Conservation (phyloP, 2,113 vertebrate species). For the Peromyscus leucopus region DNA sequence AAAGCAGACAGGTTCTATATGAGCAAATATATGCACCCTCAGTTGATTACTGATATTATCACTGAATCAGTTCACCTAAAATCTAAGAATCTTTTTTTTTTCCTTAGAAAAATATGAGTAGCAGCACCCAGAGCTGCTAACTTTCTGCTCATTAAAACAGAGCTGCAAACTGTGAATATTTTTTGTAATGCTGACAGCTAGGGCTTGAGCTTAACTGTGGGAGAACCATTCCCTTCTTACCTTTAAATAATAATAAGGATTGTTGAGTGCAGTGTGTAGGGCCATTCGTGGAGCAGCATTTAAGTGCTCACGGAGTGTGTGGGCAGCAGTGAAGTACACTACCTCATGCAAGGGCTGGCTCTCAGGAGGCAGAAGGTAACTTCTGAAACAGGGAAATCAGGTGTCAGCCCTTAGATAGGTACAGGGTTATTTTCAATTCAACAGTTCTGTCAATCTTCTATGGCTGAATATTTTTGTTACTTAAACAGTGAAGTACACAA, state of each 20-base stretch:
- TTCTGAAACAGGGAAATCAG: slow-evolving; percentile 86
- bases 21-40: slow-evolving; percentile 1
- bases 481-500: slow-evolving; percentile 53
- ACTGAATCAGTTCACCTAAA: neutral
- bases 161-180: neutral
- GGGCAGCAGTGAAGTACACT: slow-evolving; percentile 92
- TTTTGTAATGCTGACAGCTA: neutral
- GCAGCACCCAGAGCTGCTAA: neutral
- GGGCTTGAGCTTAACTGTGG: neutral
- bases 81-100: neutral
- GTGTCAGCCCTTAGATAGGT: neutral
- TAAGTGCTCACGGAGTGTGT: slow-evolving; percentile 91
- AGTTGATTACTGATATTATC: neutral
- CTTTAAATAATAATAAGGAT: slow-evolving; percentile 94
- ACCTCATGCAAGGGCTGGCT: slow-evolving; percentile 92
- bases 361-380: slow-evolving; percentile 91
- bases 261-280: slow-evolving; percentile 95
- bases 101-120: neutral
- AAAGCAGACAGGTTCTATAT: neutral
- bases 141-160: neutral
- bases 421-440: slow-evolving; percentile 24
- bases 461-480: slow-evolving; percentile 9
- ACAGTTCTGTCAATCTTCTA: slow-evolving; percentile 1
- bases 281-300: slow-evolving; percentile 95
- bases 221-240: slow-evolving; percentile 83